A percentile compares a stretch with the other conserved stretches of the same genome.
These are phyloP conservation scores for Rhopilema esculentum DNA, from an alignment of 30 jellyfish, hydroid and myxozoan species.

Conservation along the genomic window DNA sequence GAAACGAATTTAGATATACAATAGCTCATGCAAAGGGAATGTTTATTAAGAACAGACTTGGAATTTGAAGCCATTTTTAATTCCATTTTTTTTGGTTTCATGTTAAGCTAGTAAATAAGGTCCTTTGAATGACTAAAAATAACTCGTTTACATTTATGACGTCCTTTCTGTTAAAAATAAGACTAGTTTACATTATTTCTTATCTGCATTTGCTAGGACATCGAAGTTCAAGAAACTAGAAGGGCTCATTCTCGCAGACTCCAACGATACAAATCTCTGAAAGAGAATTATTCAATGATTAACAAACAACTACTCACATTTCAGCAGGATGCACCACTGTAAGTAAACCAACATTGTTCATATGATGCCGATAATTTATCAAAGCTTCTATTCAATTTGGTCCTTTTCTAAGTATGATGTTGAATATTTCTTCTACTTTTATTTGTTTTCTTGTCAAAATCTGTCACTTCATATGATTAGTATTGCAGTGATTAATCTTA, in stretches of 20 bases:
- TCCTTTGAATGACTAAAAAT: no score
- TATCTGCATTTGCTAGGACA: constrained; percentile 45
- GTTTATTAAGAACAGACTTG: no score
- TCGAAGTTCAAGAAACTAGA: constrained; percentile 76
- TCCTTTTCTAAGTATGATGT: not conserved
- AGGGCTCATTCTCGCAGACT: constrained; percentile 83
- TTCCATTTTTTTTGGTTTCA: no score
- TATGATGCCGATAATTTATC: no score
- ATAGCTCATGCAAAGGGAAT: no score
- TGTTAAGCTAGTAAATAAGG: no score
- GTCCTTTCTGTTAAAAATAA: no score
- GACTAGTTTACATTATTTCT: not conserved
- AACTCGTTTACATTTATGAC: no score
- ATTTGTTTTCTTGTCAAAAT: no score
- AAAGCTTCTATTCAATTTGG: not conserved
- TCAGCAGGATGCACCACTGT: constrained; percentile 49
- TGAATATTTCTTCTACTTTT: not conserved
- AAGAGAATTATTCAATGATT: constrained; percentile 79
- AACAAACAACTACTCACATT: constrained; percentile 78
- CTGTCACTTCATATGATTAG: not conserved
- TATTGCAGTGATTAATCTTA: not conserved
- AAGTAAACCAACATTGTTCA: no score
- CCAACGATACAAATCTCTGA: constrained; percentile 77
- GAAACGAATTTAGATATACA: no score
- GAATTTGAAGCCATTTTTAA: no score